These are phyloP conservation scores for Manis javanica DNA, from an alignment of 2,797 vertebrate species.

Conservation along the genomic window DNA sequence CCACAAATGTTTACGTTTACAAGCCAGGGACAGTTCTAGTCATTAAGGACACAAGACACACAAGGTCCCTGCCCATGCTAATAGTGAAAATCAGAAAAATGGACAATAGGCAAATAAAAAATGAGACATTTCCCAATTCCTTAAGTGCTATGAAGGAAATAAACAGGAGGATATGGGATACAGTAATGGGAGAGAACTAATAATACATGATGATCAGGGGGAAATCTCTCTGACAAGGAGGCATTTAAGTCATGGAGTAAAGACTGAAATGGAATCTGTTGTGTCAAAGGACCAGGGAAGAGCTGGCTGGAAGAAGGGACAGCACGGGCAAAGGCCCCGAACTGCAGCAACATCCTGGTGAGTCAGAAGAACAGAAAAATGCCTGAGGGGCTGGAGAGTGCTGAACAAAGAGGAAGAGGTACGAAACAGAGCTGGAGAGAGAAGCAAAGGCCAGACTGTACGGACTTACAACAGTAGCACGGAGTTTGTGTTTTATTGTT, in stretches of 20 bases:
- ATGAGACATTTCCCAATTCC: not conserved
- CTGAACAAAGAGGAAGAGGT: not conserved
- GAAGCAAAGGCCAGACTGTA: not conserved
- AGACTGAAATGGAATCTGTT: not conserved
- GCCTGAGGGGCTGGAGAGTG: not conserved
- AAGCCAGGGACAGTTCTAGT: conserved; percentile 3
- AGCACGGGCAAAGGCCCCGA: not conserved
- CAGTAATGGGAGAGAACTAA: not conserved
- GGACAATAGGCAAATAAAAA: not conserved
- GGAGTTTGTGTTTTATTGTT: not conserved
- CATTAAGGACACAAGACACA: not conserved
- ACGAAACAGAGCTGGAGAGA: not conserved
- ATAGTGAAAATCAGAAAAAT: conserved; percentile 2
- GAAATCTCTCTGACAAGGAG: not conserved
- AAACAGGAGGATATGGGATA: not conserved
- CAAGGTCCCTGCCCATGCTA: not conserved
- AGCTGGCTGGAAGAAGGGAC: not conserved
- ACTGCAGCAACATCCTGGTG: not conserved
- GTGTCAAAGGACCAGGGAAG: not conserved
- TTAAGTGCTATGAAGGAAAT: not conserved
- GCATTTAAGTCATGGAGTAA: not conserved
- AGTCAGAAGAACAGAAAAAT: not conserved
- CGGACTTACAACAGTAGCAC: not conserved
- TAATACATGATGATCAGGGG: not conserved
- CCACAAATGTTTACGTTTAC: not conserved